These are phyloP conservation scores for Camarhynchus parvulus DNA, from an alignment of 2,113 vertebrate genomes.

Conservation along the genomic window DNA sequence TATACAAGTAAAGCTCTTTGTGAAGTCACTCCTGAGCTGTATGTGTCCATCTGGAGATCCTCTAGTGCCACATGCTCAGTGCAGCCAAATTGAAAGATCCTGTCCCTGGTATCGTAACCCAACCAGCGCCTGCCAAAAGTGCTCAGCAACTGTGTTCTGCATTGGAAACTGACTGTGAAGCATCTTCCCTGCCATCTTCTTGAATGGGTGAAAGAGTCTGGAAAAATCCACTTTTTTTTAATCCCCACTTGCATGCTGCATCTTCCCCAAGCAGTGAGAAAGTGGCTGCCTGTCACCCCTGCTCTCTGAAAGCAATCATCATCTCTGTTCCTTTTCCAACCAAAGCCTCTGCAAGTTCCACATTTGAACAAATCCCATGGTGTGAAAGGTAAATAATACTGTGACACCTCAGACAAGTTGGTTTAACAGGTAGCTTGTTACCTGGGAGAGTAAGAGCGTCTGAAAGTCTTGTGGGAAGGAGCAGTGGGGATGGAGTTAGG, in stretches of 20 bases:
- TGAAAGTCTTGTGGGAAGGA: slow-evolving; percentile 95
- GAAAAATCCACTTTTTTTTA: not conserved
- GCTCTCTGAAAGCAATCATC: not conserved
- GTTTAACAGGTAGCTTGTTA: slow-evolving; percentile 84
- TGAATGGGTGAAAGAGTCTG: not conserved
- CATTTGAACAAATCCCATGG: not conserved
- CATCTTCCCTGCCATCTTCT: not conserved
- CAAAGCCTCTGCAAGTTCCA: not conserved
- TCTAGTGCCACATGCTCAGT: fast-evolving
- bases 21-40: not conserved
- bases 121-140: not conserved
- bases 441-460: slow-evolving; percentile 96
- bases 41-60: not conserved
- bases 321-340: not conserved
- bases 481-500: slow-evolving; percentile 92
- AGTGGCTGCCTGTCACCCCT: not conserved
- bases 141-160: slow-evolving; percentile 48
- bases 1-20: not conserved
- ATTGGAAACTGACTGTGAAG: slow-evolving; percentile 4
- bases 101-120: fast-evolving
- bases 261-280: not conserved
- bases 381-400: slow-evolving; percentile 77
- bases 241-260: not conserved
- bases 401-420: slow-evolving; percentile 80
- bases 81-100: not conserved